phyloP scores from a whole-genome alignment of 2,797 vertebrate species.

The Micromesistius poutassou region DNA sequence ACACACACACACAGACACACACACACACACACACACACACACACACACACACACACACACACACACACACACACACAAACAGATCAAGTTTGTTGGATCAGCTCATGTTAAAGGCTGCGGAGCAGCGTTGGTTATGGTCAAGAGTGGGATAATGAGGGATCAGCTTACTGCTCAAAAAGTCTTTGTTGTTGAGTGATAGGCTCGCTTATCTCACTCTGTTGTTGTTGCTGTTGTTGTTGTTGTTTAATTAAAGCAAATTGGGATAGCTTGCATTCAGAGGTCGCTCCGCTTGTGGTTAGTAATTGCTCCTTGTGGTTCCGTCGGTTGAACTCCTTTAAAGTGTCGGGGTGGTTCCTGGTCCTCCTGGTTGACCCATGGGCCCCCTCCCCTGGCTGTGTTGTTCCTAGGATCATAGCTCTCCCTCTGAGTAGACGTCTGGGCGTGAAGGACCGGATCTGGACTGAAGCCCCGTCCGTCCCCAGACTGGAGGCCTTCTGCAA shows the following conservation, averaged over 20 bases:
- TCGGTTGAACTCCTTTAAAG: background rate
- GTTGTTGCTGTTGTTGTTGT: background rate
- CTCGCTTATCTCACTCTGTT: background rate
- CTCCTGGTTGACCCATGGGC: background rate
- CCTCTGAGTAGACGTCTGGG: conserved; percentile 80
- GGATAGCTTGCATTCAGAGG: no score
- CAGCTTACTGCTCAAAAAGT: background rate
- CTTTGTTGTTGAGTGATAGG: background rate
- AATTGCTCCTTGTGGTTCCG: background rate
- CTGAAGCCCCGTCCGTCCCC: conserved; percentile 59
- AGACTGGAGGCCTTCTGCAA: conserved; percentile 80
- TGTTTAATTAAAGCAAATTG: background rate
- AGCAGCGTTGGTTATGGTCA: background rate
- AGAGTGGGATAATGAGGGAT: conserved; percentile 48
- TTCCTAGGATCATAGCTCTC: conserved; percentile 75
- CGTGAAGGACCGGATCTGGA: conserved; percentile 70
- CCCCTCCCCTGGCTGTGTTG: conserved; percentile 13
- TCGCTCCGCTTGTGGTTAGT: no score
- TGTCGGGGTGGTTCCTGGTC: background rate
- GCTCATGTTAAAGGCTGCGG: background rate
- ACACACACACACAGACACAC: conserved; percentile 15
- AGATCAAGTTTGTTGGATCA: background rate
- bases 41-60: conserved; percentile 16
- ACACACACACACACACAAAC: conserved; percentile 18
- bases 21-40: conserved; percentile 11